Evolutionary conservation across 2,797 vertebrate species (phyloP).

Genomic region (Pangasius djambal): DNA sequence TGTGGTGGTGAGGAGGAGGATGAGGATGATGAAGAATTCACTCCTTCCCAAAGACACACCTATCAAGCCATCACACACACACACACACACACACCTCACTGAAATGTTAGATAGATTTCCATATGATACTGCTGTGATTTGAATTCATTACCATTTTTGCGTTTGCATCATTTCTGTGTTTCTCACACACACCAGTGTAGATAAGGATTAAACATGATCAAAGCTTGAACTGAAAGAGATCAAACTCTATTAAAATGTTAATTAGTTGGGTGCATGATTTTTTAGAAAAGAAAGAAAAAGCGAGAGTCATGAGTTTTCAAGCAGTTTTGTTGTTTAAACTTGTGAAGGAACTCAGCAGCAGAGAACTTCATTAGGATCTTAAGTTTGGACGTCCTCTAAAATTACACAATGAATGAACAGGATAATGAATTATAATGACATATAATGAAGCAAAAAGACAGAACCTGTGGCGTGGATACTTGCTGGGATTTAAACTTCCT

Average conservation of each 20-base stretch:
- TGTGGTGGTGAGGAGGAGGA: background rate
- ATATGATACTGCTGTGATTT: constrained; percentile 4
- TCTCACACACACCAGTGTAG: background rate
- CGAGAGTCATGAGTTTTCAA: too few species aligned
- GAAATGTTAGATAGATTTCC: background rate
- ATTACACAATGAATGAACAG: background rate
- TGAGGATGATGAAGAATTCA: constrained; percentile 9
- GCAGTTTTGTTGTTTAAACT: too few species aligned
- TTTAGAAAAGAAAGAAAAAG: background rate
- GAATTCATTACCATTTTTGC: background rate
- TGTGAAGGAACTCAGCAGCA: too few species aligned
- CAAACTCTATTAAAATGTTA: background rate
- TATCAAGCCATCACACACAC: background rate
- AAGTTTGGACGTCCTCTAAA: background rate
- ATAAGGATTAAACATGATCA: background rate
- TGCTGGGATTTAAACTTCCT: too few species aligned
- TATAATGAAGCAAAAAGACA: background rate
- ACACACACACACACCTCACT: background rate
- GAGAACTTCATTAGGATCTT: too few species aligned
- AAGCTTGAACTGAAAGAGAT: background rate
- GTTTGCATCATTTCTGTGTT: background rate
- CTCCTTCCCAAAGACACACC: constrained; percentile 2
- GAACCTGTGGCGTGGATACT: background rate
- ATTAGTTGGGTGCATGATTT: background rate
- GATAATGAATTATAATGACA: background rate